Base-by-base conservation (phyloP, 2,797 vertebrate species). In the Thalassophryne amazonica region DNA sequence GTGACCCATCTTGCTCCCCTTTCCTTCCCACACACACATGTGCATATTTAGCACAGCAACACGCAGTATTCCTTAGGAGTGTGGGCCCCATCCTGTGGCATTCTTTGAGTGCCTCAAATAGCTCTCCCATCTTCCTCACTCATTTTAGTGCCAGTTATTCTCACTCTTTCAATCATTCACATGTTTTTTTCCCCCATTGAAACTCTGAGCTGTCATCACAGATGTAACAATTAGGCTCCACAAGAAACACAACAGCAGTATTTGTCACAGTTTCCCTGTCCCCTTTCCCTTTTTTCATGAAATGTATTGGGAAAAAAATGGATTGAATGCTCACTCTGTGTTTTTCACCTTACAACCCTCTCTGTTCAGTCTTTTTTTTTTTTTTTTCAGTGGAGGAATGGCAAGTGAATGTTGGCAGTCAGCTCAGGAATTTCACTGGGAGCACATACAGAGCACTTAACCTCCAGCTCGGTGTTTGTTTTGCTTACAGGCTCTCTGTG, bases 41-140 rank as follows among this genome's bases (percentile, higher is more conserved):
- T 31, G 31, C 23, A 57, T 32, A 23, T 7, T n/a, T n/a, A n/a
- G n/a, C n/a, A n/a, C n/a, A n/a, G 5, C 28, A 36, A 14, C 49
- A 14, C 40, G 11, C 33, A 7, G 22, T 34, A 14, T 58, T 51
- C 70, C 53, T 68, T 30, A 29, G 50, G 65, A 75, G 62, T 60
- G 37, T n/a, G 53, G 50, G 60, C 77, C 80, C 75, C 86, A 60
- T 87, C 86, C 87, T 56, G 43, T 51, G 54, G 40, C 85, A 90
- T 90, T 90, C 86, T 84, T 75, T 24, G 59, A 69, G 69, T 88
- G 60, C 77, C 78, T 85, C 40, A 64, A 67, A 88, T 84, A 72
- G 13, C 71, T 62, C 56, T 32, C 51, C 42, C 56, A 53, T 61
- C 59, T 48, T 42, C 51, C 54, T 34, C 14, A 1, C 39, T 29